These are phyloP conservation scores for Molorchus minor DNA, from an alignment of 2,888 invertebrate species.

Conservation along the genomic window DNA sequence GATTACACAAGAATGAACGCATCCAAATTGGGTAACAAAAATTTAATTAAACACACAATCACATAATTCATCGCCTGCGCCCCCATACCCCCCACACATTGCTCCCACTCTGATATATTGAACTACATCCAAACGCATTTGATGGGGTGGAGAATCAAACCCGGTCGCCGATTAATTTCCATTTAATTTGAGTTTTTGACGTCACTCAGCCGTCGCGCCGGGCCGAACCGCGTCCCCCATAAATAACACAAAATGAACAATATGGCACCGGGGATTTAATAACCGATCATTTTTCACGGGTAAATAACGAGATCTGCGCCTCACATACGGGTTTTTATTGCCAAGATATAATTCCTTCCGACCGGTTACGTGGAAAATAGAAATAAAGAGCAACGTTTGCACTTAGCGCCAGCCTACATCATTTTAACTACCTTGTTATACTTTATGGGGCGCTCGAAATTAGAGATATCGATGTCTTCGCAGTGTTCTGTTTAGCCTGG, in stretches of 20 bases:
- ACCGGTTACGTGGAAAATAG: neutral
- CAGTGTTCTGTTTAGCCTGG: neutral
- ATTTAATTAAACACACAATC: neutral
- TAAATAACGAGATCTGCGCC: constrained; percentile 3
- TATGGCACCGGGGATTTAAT: constrained; percentile 1
- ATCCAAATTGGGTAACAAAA: neutral
- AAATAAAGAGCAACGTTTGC: neutral
- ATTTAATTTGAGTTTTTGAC: constrained; percentile 19
- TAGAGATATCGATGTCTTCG: neutral
- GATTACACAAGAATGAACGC: neutral
- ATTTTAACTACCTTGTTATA: neutral
- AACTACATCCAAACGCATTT: constrained; percentile 2
- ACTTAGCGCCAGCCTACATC: neutral
- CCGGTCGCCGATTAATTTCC: constrained; percentile 10
- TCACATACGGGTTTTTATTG: constrained; percentile 15
- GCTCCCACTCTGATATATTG: neutral
- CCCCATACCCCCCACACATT: neutral
- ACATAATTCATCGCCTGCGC: neutral
- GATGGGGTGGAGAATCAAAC: constrained; percentile 5
- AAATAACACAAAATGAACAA: constrained; percentile 19
- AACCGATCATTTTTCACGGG: neutral
- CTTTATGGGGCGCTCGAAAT: neutral
- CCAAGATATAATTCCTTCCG: constrained; percentile 4
- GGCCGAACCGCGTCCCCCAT: constrained; percentile 1
- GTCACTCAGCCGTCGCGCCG: constrained; percentile 1